Base-by-base conservation (phyloP, 2,888 invertebrate genomes). In the Mythimna pallens region DNA sequence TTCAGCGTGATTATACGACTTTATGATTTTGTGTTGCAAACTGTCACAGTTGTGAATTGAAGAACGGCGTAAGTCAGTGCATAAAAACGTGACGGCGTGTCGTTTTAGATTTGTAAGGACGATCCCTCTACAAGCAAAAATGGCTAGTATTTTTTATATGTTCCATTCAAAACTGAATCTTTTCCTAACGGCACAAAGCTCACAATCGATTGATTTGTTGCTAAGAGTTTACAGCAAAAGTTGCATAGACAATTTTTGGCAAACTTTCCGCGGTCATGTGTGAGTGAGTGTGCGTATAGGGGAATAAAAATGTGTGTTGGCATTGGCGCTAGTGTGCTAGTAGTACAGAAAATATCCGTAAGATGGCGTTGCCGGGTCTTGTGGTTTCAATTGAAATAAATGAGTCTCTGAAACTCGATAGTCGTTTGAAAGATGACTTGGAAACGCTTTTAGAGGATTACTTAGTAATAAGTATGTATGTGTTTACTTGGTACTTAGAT, bases 241-340 rank as follows among this genome's bases (percentile, higher is more conserved):
- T 84, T 78, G 78, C 68, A 71, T 73, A 78, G 57, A 74, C 74
- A 80, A 91, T 94, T 95, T 94, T 95, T 94, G 91, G 81, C 82
- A 91, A 90, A 91, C 94, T 94, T 95, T 92, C 89, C 76, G 72
- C 72, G 63, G 76, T 78, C 54, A 54, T 87, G 93, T 93, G 92
- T 92, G 93, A 75, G 94, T 94, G 88, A 82, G 78, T 82, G 86
- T 93, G 79, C 76, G 79, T 87, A 92, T 79, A 87, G 69, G 66
- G 78, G 78, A 36, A 88, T 90, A 92, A 92, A 93, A 93, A 91
- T 88, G 89, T 90, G 89, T 86, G 89, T 88, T 82, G 78, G 69
- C 70, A 69, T 90, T 90, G 95, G 95, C 95, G 96, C 94, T 95
- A 94, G 93, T 94, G 94, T 90, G 91, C 88, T 86, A 54, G 55